Base-by-base conservation (phyloP, 2,113 vertebrate genomes). In the Anser brachyrhynchus region DNA sequence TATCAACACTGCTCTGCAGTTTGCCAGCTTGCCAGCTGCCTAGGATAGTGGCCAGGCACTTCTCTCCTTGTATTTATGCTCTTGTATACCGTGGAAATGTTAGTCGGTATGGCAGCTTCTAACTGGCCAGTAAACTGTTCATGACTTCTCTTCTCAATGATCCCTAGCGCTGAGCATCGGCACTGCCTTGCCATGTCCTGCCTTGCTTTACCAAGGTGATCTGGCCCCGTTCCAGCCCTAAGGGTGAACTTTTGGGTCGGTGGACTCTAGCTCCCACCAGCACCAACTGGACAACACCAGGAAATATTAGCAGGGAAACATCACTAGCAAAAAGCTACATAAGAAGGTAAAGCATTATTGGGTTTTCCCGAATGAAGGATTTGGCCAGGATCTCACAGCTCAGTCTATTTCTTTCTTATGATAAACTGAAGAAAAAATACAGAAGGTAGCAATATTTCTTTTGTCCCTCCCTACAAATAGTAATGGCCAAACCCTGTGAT, bases 111-210 rank as follows among this genome's bases (percentile, higher is more conserved):
- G 6, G 4, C 4, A 81, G 57, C 49, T 54, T 73, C 39, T 11
- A 41, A 3, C 9, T 11, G 20, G 41, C 57, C 89, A 74, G 62
- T 25, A 44, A 37, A 8, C n/a, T 55, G 4, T 3, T 81, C 3
- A 0, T 21, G 39, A 37, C 29, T 55, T 22, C 3, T 6, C 14
- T 76, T 37, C 90, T 66, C 76, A 5, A 3, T 1, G 11, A 41
- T 3, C 46, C 84, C n/a, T 44, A 65, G 11, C 1, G 0, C 1
- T 39, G 59, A 77, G 49, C 6, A 0, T 3, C 58, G 58, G 58
- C 80, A 43, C 84, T 82, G 84, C 76, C 66, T 58, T 49, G 19
- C 43, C 25, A 1, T 0, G 2, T 54, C n/a, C 28, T 20, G 6
- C 10, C 73, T 65, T 44, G 11, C 49, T 72, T 35, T 51, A 31